phyloP scores from a whole-genome alignment of 2,888 invertebrate genomes.

The Tridacna crocea region DNA sequence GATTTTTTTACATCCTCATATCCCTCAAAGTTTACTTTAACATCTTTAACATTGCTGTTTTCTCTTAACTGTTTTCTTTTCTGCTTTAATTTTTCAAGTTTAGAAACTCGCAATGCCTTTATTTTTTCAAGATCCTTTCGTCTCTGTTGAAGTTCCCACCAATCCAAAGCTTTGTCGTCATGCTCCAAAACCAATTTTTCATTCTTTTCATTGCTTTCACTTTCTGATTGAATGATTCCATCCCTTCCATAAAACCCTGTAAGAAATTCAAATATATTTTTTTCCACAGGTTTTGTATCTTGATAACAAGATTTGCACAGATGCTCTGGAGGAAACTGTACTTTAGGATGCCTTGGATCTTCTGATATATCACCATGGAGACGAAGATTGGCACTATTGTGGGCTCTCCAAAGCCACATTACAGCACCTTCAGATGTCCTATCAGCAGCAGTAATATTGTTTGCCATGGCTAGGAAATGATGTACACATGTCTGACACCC shows the following conservation, averaged over 20 bases:
- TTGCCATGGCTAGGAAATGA: slow-evolving; percentile 95
- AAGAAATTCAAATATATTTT: slow-evolving; percentile 71
- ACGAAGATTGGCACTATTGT: slow-evolving; percentile 94
- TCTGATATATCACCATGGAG: slow-evolving; percentile 93
- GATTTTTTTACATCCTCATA: not conserved
- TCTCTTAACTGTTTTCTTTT: slow-evolving; percentile 40
- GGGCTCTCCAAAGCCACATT: slow-evolving; percentile 97
- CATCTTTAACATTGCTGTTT: slow-evolving; percentile 14
- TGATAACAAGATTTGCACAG: slow-evolving; percentile 87
- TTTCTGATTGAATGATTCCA: slow-evolving; percentile 55
- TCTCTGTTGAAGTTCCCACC: slow-evolving; percentile 77
- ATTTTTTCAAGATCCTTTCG: slow-evolving; percentile 73
- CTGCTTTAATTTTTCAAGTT: slow-evolving; percentile 47
- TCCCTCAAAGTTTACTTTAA: not conserved
- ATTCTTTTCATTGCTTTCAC: slow-evolving; percentile 17
- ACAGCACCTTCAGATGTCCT: slow-evolving; percentile 90
- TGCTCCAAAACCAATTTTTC: slow-evolving; percentile 14
- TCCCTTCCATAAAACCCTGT: slow-evolving; percentile 70
- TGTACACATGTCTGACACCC: slow-evolving; percentile 95
- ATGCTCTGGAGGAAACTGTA: slow-evolving; percentile 91
- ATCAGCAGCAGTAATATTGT: slow-evolving; percentile 89
- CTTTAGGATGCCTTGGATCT: slow-evolving; percentile 95
- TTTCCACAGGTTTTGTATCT: slow-evolving; percentile 60
- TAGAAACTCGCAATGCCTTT: slow-evolving; percentile 56
- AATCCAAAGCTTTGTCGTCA: slow-evolving; percentile 66